A percentile compares a stretch with the other conserved stretches of the same genome.
Evolutionary conservation across 2,797 vertebrate species (phyloP).

Genomic region (Huso huso): DNA sequence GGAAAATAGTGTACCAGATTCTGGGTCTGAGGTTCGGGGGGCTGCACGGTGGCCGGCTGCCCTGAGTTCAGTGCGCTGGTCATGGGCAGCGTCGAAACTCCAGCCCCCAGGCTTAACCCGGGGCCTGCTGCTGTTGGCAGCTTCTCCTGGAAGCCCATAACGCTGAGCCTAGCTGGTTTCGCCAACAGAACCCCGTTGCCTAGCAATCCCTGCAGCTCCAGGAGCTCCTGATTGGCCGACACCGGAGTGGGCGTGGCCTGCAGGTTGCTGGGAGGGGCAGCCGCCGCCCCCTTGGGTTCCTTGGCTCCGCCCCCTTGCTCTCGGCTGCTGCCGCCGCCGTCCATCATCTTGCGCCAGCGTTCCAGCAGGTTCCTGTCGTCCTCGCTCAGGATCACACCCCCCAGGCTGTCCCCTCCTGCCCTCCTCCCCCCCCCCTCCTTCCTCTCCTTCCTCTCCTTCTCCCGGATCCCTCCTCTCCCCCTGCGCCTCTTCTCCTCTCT

Average conservation of each 20-base stretch:
- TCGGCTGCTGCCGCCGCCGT: conserved; percentile 36
- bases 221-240: not conserved
- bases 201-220: not conserved
- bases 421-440: conserved; percentile 80
- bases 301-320: not conserved
- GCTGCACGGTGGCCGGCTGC: not conserved
- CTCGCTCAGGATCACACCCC: conserved; percentile 82
- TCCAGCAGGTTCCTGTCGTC: conserved; percentile 83
- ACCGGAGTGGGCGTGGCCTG: not conserved
- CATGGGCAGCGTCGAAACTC: not conserved
- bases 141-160: conserved; percentile 20
- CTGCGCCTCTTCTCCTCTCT: conserved; percentile 81
- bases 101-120: not conserved
- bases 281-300: not conserved
- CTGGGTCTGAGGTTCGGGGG: not conserved
- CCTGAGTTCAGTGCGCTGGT: not conserved
- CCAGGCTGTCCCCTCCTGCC: conserved; percentile 68
- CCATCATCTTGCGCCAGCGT: conserved; percentile 83
- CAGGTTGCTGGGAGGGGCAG: not conserved
- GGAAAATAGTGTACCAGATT: not conserved
- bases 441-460: conserved; percentile 76
- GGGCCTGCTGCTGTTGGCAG: conserved; percentile 29
- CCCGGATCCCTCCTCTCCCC: conserved; percentile 72
- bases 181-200: not conserved
- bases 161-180: not conserved